Evolutionary conservation across 2,888 invertebrate species (phyloP), one percentile per base, ranked within the genome.

Genomic region (Drosophila niveifrons): DNA sequence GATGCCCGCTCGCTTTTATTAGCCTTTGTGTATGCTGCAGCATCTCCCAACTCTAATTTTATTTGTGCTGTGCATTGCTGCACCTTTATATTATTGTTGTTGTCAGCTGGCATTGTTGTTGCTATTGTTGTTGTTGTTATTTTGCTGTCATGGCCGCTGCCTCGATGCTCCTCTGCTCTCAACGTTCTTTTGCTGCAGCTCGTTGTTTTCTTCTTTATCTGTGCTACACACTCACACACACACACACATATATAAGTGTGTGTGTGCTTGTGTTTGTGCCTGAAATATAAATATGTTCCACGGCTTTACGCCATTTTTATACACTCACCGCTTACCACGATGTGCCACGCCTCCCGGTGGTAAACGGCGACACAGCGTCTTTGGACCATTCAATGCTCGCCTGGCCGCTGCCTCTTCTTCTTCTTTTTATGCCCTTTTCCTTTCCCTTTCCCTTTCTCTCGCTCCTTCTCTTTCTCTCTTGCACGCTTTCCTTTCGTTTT

Each of bases 241-340:
- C 46, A 9, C 43, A 23, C 28, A 18, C 39, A 6, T 52, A 11
- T 56, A 31, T 39, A 3, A 50, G 13, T 50, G 34, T 46, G 31
- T 31, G 11, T 50, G 43, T 59, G 48, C 41, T 7, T 52, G 31
- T 72, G 36, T 47, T 43, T 58, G 51, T 59, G 52, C 66, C 36
- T 69, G 64, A 68, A 68, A 78, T 80, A 82, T 76, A 82, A 82
- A 82, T 82, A 82, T 83, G 82, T 78, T 84, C 41, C 78, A 80
- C 66, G 78, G 72, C 72, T 80, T 80, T 76, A 70, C 80, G 79
- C 83, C 75, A 81, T 75, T 80, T 80, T 82, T 77, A 79, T 78
- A 72, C 75, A 72, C 80, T 79, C 80, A 41, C 64, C 72, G 67
- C 53, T 75, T 67, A 70, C 72, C 71, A 71, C 75, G 23, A 23